Evolutionary conservation across 2,113 vertebrate species (phyloP).

Genomic region (Camelus dromedarius): DNA sequence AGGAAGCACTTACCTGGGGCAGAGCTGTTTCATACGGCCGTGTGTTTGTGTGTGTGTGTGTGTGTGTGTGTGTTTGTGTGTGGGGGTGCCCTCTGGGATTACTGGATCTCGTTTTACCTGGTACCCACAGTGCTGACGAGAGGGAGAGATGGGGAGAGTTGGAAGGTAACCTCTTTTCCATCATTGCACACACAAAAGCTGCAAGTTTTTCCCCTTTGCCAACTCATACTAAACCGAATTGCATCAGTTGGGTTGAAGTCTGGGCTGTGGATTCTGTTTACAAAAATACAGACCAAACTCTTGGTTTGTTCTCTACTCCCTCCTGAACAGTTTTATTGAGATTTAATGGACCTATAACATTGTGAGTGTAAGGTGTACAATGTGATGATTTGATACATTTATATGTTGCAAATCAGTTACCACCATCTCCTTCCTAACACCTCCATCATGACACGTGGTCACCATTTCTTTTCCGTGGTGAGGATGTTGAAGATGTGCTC

Average conservation of each 20-base stretch:
- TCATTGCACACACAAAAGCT: too few relatives aligned
- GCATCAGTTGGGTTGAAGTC: background rate
- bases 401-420: accelerated
- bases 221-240: background rate
- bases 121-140: accelerated
- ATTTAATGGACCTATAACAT: accelerated
- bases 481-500: background rate
- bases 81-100: too few relatives aligned
- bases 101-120: accelerated
- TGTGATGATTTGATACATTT: background rate
- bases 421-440: accelerated
- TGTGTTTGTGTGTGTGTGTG: too few relatives aligned
- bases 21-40: accelerated
- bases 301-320: accelerated
- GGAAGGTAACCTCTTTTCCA: background rate
- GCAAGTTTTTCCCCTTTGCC: too few relatives aligned
- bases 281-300: background rate
- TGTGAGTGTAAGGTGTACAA: accelerated
- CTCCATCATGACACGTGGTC: accelerated
- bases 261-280: accelerated
- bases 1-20: too few relatives aligned
- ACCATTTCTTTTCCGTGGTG: accelerated
- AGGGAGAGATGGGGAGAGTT: background rate
- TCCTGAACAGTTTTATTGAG: accelerated
- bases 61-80: too few relatives aligned